Evolutionary conservation across 2,113 vertebrate species (phyloP).

Genomic region (Heteronetta atricapilla): DNA sequence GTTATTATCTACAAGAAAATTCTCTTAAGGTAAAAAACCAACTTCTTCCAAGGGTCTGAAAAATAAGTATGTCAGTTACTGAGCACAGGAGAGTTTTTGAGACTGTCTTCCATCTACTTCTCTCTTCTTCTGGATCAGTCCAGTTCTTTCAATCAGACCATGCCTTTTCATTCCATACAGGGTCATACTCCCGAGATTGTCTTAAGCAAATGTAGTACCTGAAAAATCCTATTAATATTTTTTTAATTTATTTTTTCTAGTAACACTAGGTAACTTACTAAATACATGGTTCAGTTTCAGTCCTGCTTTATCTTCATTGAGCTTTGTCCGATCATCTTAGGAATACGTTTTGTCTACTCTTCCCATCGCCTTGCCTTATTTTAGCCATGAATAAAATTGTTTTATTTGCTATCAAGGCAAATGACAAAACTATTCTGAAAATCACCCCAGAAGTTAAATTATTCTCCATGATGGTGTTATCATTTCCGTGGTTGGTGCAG

Average conservation of each 20-base stretch:
- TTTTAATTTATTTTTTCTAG: not conserved
- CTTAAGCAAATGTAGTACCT: not conserved
- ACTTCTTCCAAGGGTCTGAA: not conserved
- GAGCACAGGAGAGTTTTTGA: not conserved
- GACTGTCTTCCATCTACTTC: not conserved
- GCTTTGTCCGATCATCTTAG: not conserved
- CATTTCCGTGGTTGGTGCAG: not conserved
- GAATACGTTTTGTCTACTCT: not conserved
- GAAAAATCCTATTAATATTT: not conserved
- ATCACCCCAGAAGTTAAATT: conserved; percentile 67
- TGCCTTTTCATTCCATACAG: not conserved
- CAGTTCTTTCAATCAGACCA: not conserved
- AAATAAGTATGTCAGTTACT: not conserved
- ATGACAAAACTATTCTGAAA: conserved; percentile 71
- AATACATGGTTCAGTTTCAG: not conserved
- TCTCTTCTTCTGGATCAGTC: not conserved
- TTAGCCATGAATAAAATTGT: not conserved
- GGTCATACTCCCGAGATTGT: not conserved
- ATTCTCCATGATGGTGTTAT: conserved; percentile 33
- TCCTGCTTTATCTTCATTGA: not conserved
- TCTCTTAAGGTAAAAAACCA: not conserved
- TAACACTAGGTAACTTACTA: not conserved
- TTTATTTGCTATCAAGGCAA: conserved; percentile 76
- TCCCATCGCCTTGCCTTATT: not conserved
- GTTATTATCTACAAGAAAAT: not conserved